Percentiles rank a stretch among this genome's conserved stretches.
These are phyloP conservation scores for Cyprinodon variegatus DNA, from an alignment of 2,113 vertebrate species.

Conservation along the genomic window DNA sequence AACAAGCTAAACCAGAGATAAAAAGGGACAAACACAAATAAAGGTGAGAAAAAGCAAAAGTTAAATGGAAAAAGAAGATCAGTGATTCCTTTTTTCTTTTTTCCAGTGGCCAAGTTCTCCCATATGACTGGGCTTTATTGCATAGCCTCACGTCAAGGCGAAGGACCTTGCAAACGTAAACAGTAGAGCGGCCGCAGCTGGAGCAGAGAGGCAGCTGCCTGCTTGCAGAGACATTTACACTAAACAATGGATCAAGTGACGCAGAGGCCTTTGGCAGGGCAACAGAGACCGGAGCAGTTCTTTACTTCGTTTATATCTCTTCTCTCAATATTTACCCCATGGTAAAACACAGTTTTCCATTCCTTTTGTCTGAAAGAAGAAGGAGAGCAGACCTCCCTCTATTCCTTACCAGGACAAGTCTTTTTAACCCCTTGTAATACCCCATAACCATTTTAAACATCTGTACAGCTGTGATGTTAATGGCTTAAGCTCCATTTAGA, in stretches of 20 bases:
- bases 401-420: neutral
- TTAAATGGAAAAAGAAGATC: constrained; percentile 35
- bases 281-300: constrained; percentile 70
- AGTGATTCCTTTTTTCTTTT: constrained; percentile 23
- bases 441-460: neutral
- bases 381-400: constrained; percentile 32
- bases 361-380: constrained; percentile 55
- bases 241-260: constrained; percentile 82
- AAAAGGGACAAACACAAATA: constrained; percentile 8
- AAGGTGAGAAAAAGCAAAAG: constrained; percentile 1
- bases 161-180: constrained; percentile 80
- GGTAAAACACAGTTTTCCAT: constrained; percentile 69
- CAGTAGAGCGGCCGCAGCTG: constrained; percentile 76
- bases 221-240: constrained; percentile 74
- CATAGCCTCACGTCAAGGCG: constrained; percentile 78
- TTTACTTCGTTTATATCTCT: constrained; percentile 67
- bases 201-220: constrained; percentile 68
- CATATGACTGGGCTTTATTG: constrained; percentile 77
- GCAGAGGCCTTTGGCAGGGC: constrained; percentile 74
- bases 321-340: constrained; percentile 80
- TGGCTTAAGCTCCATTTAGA: constrained; percentile 8
- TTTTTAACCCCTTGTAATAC: neutral
- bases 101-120: constrained; percentile 53
- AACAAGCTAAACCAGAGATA: constrained; percentile 12
- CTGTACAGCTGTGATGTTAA: neutral